phyloP scores from a whole-genome alignment of 2,888 invertebrate genomes.

The Nephrotoma flavescens region DNA sequence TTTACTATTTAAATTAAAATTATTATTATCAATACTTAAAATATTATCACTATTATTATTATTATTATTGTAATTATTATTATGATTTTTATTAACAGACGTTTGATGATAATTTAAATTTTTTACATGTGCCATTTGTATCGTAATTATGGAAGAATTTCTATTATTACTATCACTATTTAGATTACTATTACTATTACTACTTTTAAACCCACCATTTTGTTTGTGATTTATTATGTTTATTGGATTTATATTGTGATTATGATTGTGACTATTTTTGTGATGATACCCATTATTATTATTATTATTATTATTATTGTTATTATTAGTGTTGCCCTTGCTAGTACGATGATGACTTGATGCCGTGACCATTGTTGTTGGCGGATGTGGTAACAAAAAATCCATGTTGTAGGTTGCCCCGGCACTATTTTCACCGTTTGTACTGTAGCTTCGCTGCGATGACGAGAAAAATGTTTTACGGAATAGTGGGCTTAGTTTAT shows the following conservation, averaged over 20 bases:
- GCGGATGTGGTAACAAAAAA: conserved; percentile 24
- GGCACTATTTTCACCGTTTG: neutral
- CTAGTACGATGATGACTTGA: neutral
- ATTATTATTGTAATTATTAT: conserved; percentile 3
- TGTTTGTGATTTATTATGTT: neutral
- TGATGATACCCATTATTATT: neutral
- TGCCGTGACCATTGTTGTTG: conserved; percentile 10
- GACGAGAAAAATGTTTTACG: neutral
- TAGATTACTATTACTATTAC: neutral
- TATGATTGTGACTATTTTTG: neutral
- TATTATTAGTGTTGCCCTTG: conserved; percentile 37
- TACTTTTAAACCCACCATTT: conserved; percentile 1
- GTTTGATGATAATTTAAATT: conserved; percentile 4
- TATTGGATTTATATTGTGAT: conserved; percentile 11
- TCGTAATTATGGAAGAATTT: neutral
- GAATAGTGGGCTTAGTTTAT: neutral
- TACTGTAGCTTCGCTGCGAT: neutral
- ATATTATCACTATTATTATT: conserved; percentile 3
- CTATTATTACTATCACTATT: conserved; percentile 4
- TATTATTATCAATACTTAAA: conserved; percentile 1
- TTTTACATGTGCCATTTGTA: neutral
- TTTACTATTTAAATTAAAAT: conserved; percentile 21
- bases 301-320: conserved; percentile 26
- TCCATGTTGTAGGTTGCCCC: conserved; percentile 24
- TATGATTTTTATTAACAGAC: conserved; percentile 8